Conservation (phyloP, 1,140 invertebrate genomes). For the Drosophila nebulosa region DNA sequence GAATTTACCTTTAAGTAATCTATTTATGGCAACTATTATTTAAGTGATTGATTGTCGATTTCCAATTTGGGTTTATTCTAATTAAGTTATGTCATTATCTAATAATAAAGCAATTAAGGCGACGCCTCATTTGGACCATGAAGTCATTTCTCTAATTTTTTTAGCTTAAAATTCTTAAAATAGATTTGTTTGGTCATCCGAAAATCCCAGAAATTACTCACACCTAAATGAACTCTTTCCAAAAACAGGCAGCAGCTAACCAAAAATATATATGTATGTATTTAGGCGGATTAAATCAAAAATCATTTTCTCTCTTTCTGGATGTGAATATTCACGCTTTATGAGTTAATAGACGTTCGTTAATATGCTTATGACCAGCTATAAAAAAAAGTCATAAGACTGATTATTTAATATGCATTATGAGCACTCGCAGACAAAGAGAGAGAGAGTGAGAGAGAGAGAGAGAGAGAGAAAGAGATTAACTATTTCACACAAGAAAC, state of each 20-base stretch:
- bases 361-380: neutral
- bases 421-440: neutral
- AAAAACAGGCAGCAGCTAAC: neutral
- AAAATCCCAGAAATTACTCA: neutral
- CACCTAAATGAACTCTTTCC: neutral
- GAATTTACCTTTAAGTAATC: too few relatives aligned
- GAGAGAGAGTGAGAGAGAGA: neutral
- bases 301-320: neutral
- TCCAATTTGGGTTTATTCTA: neutral
- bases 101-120: neutral
- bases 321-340: neutral
- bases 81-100: neutral
- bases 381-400: conserved; percentile 6
- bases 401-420: conserved; percentile 12
- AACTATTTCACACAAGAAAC: conserved; percentile 58
- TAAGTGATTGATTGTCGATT: neutral
- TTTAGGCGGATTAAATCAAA: neutral
- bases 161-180: neutral
- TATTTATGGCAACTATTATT: too few relatives aligned
- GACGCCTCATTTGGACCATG: neutral
- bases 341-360: neutral
- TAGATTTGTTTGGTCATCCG: neutral
- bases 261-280: neutral
- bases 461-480: neutral
- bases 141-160: neutral